A percentile compares a stretch with the other conserved stretches of the same genome.
These are phyloP conservation scores for Scomber japonicus DNA, from an alignment of 2,113 vertebrate genomes.

Conservation along the genomic window DNA sequence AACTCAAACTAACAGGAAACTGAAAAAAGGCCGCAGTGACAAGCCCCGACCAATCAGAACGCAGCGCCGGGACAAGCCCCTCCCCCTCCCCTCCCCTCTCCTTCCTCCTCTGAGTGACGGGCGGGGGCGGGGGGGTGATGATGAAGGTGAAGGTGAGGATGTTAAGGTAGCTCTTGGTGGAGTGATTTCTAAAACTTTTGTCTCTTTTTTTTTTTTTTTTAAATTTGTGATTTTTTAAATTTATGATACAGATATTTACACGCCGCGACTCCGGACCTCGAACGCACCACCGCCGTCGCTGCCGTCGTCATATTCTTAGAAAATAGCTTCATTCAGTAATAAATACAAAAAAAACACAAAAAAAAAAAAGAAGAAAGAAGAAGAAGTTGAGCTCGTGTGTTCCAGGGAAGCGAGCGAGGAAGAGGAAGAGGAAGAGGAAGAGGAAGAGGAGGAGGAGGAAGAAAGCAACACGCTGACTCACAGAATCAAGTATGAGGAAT, in stretches of 20 bases:
- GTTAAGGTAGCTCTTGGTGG: constrained; percentile 92
- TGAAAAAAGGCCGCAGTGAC: constrained; percentile 44
- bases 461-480: constrained; percentile 84
- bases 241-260: constrained; percentile 95
- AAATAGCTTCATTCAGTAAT: constrained; percentile 99
- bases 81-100: too few relatives aligned
- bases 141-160: constrained; percentile 84
- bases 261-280: constrained; percentile 83
- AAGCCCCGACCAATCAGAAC: constrained; percentile 43
- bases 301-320: constrained; percentile 78
- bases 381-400: constrained; percentile 89
- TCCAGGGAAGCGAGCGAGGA: constrained; percentile 93
- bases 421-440: constrained; percentile 84
- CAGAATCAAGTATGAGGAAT: constrained; percentile 95
- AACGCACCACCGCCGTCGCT: constrained; percentile 54
- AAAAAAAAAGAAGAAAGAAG: constrained; percentile 76
- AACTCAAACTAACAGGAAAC: background rate
- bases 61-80: background rate
- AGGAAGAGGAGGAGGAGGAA: constrained; percentile 88
- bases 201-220: constrained; percentile 10
- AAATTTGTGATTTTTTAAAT: constrained; percentile 15
- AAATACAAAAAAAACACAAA: constrained; percentile 91
- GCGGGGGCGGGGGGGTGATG: background rate
- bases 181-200: constrained; percentile 82
- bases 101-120: too few relatives aligned